These are phyloP conservation scores for Lasioglossum leucozonium DNA, from an alignment of 2,888 invertebrate species.

Conservation along the genomic window DNA sequence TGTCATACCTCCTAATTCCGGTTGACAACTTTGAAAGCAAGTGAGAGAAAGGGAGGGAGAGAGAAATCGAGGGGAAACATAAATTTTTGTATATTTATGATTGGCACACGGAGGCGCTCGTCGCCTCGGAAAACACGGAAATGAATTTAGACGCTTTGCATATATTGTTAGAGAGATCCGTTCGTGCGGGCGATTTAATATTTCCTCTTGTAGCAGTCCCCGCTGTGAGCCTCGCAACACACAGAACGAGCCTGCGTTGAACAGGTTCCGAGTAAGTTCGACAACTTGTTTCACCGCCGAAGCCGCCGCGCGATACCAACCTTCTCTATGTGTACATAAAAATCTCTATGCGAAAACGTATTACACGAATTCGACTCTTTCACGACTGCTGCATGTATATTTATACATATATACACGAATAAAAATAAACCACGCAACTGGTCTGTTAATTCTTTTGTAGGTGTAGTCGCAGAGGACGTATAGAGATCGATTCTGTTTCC, in stretches of 20 bases:
- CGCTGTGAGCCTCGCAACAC: slow-evolving; percentile 46
- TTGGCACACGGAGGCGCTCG: slow-evolving; percentile 30
- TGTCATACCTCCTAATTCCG: background rate
- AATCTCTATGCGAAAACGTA: slow-evolving; percentile 41
- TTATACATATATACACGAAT: slow-evolving; percentile 76
- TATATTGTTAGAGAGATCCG: slow-evolving; percentile 46
- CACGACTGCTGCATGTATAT: slow-evolving; percentile 78
- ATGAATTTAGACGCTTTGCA: slow-evolving; percentile 61
- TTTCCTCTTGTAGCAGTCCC: slow-evolving; percentile 59
- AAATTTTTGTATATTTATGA: slow-evolving; percentile 50
- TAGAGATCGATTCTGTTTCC: too few relatives aligned
- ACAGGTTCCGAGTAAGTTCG: slow-evolving; percentile 23
- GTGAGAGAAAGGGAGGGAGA: background rate
- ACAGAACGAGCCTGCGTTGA: slow-evolving; percentile 14
- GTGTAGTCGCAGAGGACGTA: too few relatives aligned
- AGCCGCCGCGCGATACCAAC: slow-evolving; percentile 39
- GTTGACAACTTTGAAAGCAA: background rate
- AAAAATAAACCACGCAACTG: slow-evolving; percentile 63
- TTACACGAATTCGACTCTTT: slow-evolving; percentile 55
- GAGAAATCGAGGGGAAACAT: background rate
- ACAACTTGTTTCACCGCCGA: slow-evolving; percentile 33
- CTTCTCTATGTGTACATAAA: slow-evolving; percentile 59
- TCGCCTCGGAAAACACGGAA: slow-evolving; percentile 2
- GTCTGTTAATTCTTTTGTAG: slow-evolving; percentile 39
- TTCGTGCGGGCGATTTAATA: slow-evolving; percentile 23